These are phyloP conservation scores for Dipodomys spectabilis DNA, from an alignment of 2,113 vertebrate species.

Conservation along the genomic window DNA sequence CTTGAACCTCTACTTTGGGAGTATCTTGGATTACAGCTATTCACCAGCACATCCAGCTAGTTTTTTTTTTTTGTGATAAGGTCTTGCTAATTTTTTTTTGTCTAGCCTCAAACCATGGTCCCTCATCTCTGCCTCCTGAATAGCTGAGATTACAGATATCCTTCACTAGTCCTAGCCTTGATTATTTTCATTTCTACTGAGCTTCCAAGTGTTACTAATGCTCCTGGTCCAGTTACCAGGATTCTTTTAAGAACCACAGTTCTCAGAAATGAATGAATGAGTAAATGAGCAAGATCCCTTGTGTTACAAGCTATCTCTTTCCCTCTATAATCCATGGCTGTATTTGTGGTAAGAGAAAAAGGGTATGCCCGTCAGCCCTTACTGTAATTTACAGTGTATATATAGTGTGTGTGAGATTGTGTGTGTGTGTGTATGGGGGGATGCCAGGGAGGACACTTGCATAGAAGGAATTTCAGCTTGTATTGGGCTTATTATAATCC, in stretches of 20 bases:
- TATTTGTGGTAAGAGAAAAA: not conserved
- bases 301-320: not conserved
- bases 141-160: too few species aligned
- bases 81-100: too few species aligned
- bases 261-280: not conserved
- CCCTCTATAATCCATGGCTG: not conserved
- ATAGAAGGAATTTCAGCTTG: slow-evolving; percentile 40
- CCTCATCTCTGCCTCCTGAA: too few species aligned
- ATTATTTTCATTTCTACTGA: slow-evolving; percentile 35
- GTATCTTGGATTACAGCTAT: too few species aligned
- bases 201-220: not conserved
- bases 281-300: not conserved
- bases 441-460: not conserved
- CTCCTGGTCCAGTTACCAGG: not conserved
- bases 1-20: too few species aligned
- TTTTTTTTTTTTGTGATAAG: too few species aligned
- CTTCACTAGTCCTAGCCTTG: not conserved
- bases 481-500: slow-evolving; percentile 17
- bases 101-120: too few species aligned
- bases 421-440: too few species aligned
- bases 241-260: slow-evolving; percentile 32
- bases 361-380: not conserved
- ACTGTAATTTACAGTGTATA: slow-evolving; percentile 8
- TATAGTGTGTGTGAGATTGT: too few species aligned
- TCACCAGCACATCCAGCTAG: too few species aligned